A percentile compares a stretch with the other conserved stretches of the same genome.
Conservation (phyloP, 23 tunicate genomes). For the Trididemnum nubilum region DNA sequence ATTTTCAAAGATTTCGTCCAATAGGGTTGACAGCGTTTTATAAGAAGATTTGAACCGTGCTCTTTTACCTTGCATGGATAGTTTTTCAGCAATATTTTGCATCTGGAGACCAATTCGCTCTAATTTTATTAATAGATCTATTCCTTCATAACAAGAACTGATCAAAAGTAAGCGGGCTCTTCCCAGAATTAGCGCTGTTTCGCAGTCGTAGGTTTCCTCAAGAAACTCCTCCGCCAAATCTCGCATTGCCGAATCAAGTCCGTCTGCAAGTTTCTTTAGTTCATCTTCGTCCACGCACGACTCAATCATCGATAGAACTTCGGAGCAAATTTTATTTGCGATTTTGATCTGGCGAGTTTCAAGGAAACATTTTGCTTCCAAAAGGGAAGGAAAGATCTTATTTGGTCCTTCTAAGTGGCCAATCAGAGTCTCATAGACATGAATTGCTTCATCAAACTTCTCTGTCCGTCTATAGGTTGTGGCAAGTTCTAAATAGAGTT, state of each 20-base stretch:
- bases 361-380: neutral
- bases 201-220: slow-evolving; percentile 5
- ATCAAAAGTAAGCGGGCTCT: neutral
- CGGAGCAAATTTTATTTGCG: neutral
- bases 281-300: neutral
- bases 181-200: neutral
- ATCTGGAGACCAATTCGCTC: slow-evolving; percentile 6
- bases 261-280: neutral
- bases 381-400: neutral
- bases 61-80: neutral
- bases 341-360: slow-evolving; percentile 4
- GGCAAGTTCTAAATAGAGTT: slow-evolving; percentile 8
- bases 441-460: slow-evolving; percentile 20
- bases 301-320: neutral
- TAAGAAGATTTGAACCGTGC: neutral
- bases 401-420: neutral
- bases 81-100: slow-evolving; percentile 19
- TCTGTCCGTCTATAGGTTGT: neutral
- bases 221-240: slow-evolving; percentile 6
- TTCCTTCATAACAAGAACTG: neutral
- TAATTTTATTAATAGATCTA: neutral
- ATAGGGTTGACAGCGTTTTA: neutral
- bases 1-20: slow-evolving; percentile 9
- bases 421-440: neutral
- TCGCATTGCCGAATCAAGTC: neutral